A percentile compares a stretch with the other conserved stretches of the same genome.
These are phyloP conservation scores for Brachyrhaphis roseni DNA, from an alignment of 2,797 vertebrate genomes.

Conservation along the genomic window DNA sequence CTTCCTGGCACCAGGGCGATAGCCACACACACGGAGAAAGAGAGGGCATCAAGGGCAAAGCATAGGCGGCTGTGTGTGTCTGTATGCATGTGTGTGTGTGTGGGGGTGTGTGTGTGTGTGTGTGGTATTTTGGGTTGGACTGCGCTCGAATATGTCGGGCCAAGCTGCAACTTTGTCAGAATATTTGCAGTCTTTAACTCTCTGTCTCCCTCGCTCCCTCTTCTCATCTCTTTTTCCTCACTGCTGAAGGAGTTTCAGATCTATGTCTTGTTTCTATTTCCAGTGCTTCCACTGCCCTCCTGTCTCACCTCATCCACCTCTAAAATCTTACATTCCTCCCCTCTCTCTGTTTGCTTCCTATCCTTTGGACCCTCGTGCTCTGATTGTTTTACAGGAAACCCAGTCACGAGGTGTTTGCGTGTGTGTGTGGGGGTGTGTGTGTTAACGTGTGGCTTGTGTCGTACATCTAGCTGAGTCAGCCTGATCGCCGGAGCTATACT, in stretches of 20 bases:
- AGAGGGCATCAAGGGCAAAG: conserved; percentile 50
- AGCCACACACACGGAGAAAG: conserved; percentile 37
- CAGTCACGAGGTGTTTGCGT: conserved; percentile 60
- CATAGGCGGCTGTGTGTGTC: conserved; percentile 39
- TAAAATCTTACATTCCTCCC: conserved; percentile 48
- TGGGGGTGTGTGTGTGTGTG: conserved; percentile 38
- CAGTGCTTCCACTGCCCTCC: conserved; percentile 43
- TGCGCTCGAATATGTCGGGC: conserved; percentile 49
- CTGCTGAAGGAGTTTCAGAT: conserved; percentile 36
- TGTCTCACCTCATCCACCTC: conserved; percentile 40
- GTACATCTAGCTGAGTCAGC: conserved; percentile 68
- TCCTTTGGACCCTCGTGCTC: conserved; percentile 62
- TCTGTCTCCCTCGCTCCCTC: conserved; percentile 46
- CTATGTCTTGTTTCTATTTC: conserved; percentile 2
- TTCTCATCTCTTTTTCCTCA: conserved; percentile 50
- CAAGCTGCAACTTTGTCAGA: conserved; percentile 66
- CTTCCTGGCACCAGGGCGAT: conserved; percentile 62
- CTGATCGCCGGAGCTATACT: conserved; percentile 69
- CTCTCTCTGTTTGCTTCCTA: conserved; percentile 27
- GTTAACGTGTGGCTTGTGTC: conserved; percentile 17
- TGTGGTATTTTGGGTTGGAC: conserved; percentile 68
- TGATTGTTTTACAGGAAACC: conserved; percentile 73
- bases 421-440: conserved; percentile 15
- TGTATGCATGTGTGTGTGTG: background rate
- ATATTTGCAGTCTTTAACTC: conserved; percentile 63